Percentiles rank a stretch among this genome's conserved stretches.
phyloP scores from a whole-genome alignment of 1,140 invertebrate genomes.

The Sitobion miscanthi region DNA sequence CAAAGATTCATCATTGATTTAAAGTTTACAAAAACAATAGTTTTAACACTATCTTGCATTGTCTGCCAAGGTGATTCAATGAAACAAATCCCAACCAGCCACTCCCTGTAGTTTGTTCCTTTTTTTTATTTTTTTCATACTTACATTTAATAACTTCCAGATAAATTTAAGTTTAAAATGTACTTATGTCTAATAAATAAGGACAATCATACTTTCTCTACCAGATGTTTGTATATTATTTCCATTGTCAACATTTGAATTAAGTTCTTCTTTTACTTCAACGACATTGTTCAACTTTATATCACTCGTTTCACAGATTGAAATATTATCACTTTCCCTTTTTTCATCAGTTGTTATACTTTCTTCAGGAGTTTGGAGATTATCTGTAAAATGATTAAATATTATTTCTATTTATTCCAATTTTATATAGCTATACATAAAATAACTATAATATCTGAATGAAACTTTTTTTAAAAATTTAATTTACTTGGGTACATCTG shows the following conservation, averaged over 20 bases:
- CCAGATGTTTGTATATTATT: background rate
- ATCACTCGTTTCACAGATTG: background rate
- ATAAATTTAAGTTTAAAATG: background rate
- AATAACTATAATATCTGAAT: too few relatives aligned
- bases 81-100: too few relatives aligned
- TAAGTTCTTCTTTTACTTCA: conserved; percentile 27
- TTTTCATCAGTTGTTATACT: background rate
- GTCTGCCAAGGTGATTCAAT: too few relatives aligned
- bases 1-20: too few relatives aligned
- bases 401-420: background rate
- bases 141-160: background rate
- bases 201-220: background rate
- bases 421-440: background rate
- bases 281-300: background rate
- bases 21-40: too few relatives aligned
- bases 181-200: background rate
- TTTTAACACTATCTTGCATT: too few relatives aligned
- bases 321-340: background rate
- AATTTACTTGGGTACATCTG: too few relatives aligned
- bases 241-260: background rate
- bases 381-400: conserved; percentile 18
- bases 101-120: background rate
- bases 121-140: background rate
- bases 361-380: background rate
- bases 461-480: background rate